Base-by-base conservation (phyloP, 2,888 invertebrate genomes). In the Cotesia congregata region DNA sequence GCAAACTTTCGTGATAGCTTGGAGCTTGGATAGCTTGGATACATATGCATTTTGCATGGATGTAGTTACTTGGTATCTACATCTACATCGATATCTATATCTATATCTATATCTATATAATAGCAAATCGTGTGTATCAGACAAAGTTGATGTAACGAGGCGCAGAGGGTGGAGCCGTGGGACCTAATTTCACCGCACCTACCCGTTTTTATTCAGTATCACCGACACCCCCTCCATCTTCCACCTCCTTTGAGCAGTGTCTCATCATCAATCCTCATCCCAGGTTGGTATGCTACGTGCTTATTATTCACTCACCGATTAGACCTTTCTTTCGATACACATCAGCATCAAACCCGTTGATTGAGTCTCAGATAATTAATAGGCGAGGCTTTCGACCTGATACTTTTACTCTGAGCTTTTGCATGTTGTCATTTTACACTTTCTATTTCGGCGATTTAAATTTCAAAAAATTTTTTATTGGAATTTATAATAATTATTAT, bases 161-260 rank as follows among this genome's bases (percentile, higher is more conserved):
- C 50, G 12, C 50, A 50, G 61, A 78, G 81, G 80, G 80, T 81
- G 81, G 80, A 79, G 80, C 76, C 79, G 62, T 65, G 74, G 77
- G 73, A 78, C 77, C 79, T 81, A 79, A 80, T 81, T 81, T 76
- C 39, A 76, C 81, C 78, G 73, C 79, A 78, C 81, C 81, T 78
- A 72, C 65, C 38, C 69, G n/a, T 41, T 68, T 74, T 72, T 75
- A 73, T 67, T 38, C 30, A 30, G 30, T 30, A 30, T 30, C 30
- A 30, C 62, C 59, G 20, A 17, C 60, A 41, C n/a, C 15, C 5
- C 9, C 38, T 50, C 69, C 50, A 12, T 12, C 12, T 50, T 4
- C 50, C 30, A 30, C 30, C 30, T 30, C 30, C 3, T 30, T 30
- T 50, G 50, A 50, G 12, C 12, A 12, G 50, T 50, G 50, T 50